Percentiles rank a stretch among this genome's conserved stretches.
phyloP scores from a whole-genome alignment of 2,888 invertebrate genomes.

The Malthinus seriepunctatus region DNA sequence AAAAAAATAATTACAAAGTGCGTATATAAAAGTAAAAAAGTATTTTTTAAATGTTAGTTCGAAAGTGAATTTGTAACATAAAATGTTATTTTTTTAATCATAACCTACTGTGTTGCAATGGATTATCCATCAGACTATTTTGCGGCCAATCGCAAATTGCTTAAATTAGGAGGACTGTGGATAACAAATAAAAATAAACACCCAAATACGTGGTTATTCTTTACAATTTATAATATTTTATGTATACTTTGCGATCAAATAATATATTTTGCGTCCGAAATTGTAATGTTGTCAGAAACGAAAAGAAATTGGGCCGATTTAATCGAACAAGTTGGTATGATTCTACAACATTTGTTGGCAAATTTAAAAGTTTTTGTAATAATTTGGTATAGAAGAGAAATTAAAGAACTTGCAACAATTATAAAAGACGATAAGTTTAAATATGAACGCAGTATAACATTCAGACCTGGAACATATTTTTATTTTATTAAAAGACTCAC shows the following conservation, averaged over 20 bases:
- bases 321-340: constrained; percentile 32
- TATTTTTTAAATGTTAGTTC: too few species aligned
- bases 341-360: constrained; percentile 36
- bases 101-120: not conserved
- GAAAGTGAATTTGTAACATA: too few species aligned
- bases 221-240: not conserved
- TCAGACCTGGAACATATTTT: constrained; percentile 9
- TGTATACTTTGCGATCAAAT: not conserved
- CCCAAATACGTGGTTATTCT: not conserved
- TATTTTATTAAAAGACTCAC: constrained; percentile 23
- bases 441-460: constrained; percentile 20
- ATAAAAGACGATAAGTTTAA: constrained; percentile 21
- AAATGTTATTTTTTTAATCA: too few species aligned
- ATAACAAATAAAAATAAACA: constrained; percentile 15
- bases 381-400: constrained; percentile 18
- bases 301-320: not conserved
- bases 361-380: constrained; percentile 34
- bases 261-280: not conserved
- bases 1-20: too few species aligned
- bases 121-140: constrained; percentile 22
- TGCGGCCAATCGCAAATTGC: constrained; percentile 27
- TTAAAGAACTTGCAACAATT: constrained; percentile 14
- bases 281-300: not conserved
- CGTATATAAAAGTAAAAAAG: too few species aligned
- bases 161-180: constrained; percentile 32